A percentile compares a stretch with the other conserved stretches of the same genome.
phyloP scores from a whole-genome alignment of 2,113 vertebrate genomes.

The Hymenochirus boettgeri region DNA sequence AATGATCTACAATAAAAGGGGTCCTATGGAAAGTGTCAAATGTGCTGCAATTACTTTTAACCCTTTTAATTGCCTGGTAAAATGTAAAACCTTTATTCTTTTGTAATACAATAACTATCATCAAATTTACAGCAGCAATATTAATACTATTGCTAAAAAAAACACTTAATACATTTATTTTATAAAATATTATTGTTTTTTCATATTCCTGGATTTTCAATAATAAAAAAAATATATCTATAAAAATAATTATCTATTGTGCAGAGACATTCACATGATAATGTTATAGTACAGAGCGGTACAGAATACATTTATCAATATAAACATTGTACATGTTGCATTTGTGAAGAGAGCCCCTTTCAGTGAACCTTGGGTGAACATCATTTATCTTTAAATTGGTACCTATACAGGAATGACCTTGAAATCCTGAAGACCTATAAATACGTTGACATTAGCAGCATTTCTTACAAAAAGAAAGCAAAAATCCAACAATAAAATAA shows the following conservation, averaged over 20 bases:
- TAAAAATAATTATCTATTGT: neutral
- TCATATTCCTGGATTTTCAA: too few relatives aligned
- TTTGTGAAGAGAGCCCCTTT: neutral
- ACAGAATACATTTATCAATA: slow-evolving; percentile 23
- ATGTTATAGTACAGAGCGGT: slow-evolving; percentile 3
- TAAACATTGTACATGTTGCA: neutral
- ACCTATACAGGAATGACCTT: slow-evolving; percentile 15
- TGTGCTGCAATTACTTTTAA: neutral
- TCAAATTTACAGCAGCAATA: too few relatives aligned
- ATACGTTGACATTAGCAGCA: neutral
- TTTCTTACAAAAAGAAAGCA: neutral
- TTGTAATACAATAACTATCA: too few relatives aligned
- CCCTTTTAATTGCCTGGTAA: too few relatives aligned
- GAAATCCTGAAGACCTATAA: neutral
- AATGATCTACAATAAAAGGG: neutral
- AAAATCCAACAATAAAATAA: neutral
- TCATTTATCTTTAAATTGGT: slow-evolving; percentile 16
- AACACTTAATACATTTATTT: too few relatives aligned
- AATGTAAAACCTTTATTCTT: too few relatives aligned
- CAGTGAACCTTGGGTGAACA: neutral
- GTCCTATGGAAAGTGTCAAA: neutral
- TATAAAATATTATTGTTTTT: too few relatives aligned
- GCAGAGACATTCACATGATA: neutral
- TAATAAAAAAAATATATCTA: too few relatives aligned
- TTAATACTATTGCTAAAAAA: too few relatives aligned